Evolutionary conservation across 2,888 invertebrate genomes (phyloP).

Genomic region (Danaus chrysippus): DNA sequence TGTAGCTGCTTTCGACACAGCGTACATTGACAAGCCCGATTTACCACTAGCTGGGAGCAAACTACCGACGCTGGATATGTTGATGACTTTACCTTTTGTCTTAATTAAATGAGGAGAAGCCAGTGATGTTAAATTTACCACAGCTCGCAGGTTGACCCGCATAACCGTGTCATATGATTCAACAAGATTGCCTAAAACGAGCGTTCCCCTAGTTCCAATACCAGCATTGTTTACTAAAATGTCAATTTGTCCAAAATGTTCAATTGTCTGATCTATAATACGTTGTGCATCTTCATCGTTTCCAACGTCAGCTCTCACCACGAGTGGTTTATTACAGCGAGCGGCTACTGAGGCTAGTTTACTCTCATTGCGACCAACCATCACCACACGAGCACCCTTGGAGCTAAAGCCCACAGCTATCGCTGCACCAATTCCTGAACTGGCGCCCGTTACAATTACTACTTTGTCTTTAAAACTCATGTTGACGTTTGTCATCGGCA

Average conservation of each 20-base stretch:
- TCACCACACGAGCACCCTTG: constrained; percentile 80
- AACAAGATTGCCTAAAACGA: constrained; percentile 32
- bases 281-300: constrained; percentile 35
- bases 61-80: constrained; percentile 32
- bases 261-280: constrained; percentile 35
- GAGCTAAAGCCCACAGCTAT: constrained; percentile 81
- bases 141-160: constrained; percentile 34
- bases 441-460: constrained; percentile 79
- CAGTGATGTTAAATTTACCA: constrained; percentile 33
- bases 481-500: not conserved
- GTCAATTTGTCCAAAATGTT: constrained; percentile 38
- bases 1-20: constrained; percentile 54
- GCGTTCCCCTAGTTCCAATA: constrained; percentile 17
- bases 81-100: constrained; percentile 39
- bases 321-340: constrained; percentile 32
- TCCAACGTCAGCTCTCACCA: constrained; percentile 35
- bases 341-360: constrained; percentile 79
- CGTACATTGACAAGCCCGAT: constrained; percentile 21
- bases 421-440: constrained; percentile 84
- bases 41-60: constrained; percentile 12
- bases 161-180: constrained; percentile 35
- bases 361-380: constrained; percentile 81
- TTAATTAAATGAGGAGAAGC: constrained; percentile 36
- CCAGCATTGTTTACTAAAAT: constrained; percentile 46
- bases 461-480: constrained; percentile 61